phyloP scores from a whole-genome alignment of 2,113 vertebrate species.

The Leucosticte australis region DNA sequence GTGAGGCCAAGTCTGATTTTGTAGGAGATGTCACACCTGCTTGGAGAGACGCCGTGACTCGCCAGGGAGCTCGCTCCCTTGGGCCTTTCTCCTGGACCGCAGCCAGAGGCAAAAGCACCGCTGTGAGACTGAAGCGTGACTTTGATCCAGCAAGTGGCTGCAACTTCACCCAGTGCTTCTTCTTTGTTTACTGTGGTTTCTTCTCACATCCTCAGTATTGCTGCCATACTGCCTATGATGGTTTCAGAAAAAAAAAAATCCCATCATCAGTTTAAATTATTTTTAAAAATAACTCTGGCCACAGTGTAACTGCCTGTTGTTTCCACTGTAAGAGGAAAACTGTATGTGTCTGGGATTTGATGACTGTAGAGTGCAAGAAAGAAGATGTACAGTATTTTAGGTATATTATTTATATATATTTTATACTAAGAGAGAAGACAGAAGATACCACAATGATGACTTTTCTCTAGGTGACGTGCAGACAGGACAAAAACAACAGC shows the following conservation, averaged over 20 bases:
- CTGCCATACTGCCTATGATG: background rate
- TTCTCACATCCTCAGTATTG: background rate
- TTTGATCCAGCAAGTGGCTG: background rate
- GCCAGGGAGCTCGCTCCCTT: background rate
- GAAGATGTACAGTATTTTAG: background rate
- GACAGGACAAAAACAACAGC: background rate
- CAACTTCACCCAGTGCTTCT: background rate
- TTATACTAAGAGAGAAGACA: background rate
- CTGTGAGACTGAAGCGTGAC: background rate
- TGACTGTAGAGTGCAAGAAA: background rate
- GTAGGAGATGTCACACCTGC: constrained; percentile 57
- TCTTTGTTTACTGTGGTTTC: background rate
- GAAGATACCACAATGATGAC: background rate
- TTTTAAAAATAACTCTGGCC: background rate
- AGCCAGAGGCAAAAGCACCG: background rate
- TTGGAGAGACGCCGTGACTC: constrained; percentile 73
- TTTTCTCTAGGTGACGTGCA: background rate
- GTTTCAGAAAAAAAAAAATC: background rate
- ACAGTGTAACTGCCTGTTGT: background rate
- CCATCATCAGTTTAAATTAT: background rate
- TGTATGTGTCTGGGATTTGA: background rate
- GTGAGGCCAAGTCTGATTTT: constrained; percentile 56
- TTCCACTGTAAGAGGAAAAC: background rate
- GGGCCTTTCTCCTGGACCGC: background rate
- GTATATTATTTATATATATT: background rate